Evolutionary conservation across 2,888 invertebrate species (phyloP).

Genomic region (Strigamia maritima): DNA sequence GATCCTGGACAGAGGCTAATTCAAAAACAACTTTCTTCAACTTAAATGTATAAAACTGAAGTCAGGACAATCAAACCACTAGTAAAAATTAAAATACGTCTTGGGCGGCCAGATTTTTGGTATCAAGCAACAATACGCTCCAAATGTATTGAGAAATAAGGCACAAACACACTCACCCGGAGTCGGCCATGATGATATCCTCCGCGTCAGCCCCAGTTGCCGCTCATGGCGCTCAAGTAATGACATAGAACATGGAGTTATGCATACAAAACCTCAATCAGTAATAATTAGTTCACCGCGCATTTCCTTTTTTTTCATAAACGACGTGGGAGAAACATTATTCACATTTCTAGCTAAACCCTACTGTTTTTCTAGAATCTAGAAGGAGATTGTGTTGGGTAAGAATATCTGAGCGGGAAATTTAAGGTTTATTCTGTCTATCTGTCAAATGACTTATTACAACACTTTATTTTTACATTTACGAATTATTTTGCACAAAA

Average conservation of each 20-base stretch:
- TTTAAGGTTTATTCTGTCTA: not conserved
- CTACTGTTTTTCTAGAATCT: not conserved
- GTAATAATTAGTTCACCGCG: not conserved
- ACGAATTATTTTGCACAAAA: not conserved
- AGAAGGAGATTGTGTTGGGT: not conserved
- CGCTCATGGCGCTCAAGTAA: constrained; percentile 9
- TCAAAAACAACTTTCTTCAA: not conserved
- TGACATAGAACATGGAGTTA: not conserved
- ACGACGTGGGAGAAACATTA: not conserved
- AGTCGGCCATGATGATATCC: constrained; percentile 20
- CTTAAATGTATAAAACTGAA: not conserved
- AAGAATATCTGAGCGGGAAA: not conserved
- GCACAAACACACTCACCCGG: not conserved
- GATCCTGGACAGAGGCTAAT: constrained; percentile 23
- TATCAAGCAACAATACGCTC: not conserved
- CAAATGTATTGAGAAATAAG: not conserved
- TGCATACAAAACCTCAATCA: not conserved
- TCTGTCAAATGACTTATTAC: not conserved
- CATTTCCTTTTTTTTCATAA: not conserved
- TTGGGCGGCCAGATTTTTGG: not conserved
- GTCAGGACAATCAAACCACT: not conserved
- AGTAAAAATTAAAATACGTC: not conserved
- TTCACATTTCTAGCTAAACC: not conserved
- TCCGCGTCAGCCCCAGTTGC: constrained; percentile 4
- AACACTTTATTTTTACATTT: not conserved